Evolutionary conservation across 2,113 vertebrate species (phyloP), one percentile per base, ranked within the genome.

Genomic region (Hyaena hyaena): DNA sequence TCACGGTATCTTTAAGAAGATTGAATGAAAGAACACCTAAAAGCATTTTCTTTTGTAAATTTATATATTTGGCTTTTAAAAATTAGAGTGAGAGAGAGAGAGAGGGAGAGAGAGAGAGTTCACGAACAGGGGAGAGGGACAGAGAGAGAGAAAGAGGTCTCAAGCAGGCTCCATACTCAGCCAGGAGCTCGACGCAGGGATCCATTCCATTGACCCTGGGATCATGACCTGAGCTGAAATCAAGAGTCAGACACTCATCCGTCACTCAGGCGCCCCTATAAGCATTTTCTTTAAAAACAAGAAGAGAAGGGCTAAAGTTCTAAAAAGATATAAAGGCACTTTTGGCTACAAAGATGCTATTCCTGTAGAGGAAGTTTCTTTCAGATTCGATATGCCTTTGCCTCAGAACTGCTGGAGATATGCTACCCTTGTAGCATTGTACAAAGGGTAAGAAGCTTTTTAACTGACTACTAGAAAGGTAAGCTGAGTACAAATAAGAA

Each of bases 1-100:
- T 97, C 45, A 33, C 33, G 87, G 21, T 10, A 69, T 96, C 66
- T 89, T 91, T 58, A 63, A 48, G 74, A 95, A 53, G 82, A 88
- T 17, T 77, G 43, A 86, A 9, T 88, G 48, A 66, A 91, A 81
- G 83, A 92, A 71, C 26, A 74, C 24, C 45, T 2, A 66, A 53
- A 93, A 58, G 24, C 39, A 0, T n/a, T 95, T 90, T 82, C 35
- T 92, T 85, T 24, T 61, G 7, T 61, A 23, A 23, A 61, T 61
- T 61, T 61, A 61, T 23, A 23, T 61, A 61, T 61, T 58, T 9
- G 55, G 7, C 23, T 61, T 61, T 61, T 61, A 7, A 11, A 3
- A 58, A 23, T 3, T 61, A n/a, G n/a, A n/a, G n/a, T n/a, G 0
- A 24, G 7, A 61, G 58, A 61, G 17, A 55, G 5, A 58, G 55